A percentile compares a stretch with the other conserved stretches of the same genome.
phyloP scores from a whole-genome alignment of 2,797 vertebrate genomes.

The Chelon auratus region DNA sequence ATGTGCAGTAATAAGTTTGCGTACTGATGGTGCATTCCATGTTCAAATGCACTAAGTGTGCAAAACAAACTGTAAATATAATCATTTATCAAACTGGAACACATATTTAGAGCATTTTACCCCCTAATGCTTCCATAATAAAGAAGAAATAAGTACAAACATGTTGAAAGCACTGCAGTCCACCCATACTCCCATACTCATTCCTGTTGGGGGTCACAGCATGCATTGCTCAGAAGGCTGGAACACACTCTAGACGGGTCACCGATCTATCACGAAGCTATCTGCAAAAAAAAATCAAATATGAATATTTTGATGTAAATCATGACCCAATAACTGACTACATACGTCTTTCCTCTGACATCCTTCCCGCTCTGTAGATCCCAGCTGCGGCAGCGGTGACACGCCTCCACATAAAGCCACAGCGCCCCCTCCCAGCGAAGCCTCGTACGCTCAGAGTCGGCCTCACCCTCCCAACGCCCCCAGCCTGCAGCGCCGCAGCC shows the following conservation, averaged over 20 bases:
- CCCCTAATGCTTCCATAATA: not conserved
- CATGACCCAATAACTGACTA: not conserved
- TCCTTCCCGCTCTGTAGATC: slow-evolving; percentile 80
- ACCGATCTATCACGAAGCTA: not conserved
- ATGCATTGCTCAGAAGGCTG: not conserved
- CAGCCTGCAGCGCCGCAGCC: slow-evolving; percentile 83
- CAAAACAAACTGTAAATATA: no score
- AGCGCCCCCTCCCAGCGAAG: slow-evolving; percentile 77
- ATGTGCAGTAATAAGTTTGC: no score
- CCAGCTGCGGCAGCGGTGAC: slow-evolving; percentile 86
- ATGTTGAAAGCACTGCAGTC: not conserved
- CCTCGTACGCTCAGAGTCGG: slow-evolving; percentile 72
- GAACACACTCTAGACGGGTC: no score
- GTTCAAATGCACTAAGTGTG: no score
- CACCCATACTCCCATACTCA: not conserved
- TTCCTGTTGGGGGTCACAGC: not conserved
- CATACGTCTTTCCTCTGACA: not conserved
- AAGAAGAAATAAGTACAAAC: not conserved
- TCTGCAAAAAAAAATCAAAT: no score
- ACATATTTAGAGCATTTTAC: not conserved
- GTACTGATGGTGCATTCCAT: no score
- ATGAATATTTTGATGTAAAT: no score
- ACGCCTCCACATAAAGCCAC: slow-evolving; percentile 75
- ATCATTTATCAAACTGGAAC: no score
- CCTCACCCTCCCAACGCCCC: slow-evolving; percentile 76